phyloP scores from a whole-genome alignment of 2,888 invertebrate species.

The Stenodema calcarata region DNA sequence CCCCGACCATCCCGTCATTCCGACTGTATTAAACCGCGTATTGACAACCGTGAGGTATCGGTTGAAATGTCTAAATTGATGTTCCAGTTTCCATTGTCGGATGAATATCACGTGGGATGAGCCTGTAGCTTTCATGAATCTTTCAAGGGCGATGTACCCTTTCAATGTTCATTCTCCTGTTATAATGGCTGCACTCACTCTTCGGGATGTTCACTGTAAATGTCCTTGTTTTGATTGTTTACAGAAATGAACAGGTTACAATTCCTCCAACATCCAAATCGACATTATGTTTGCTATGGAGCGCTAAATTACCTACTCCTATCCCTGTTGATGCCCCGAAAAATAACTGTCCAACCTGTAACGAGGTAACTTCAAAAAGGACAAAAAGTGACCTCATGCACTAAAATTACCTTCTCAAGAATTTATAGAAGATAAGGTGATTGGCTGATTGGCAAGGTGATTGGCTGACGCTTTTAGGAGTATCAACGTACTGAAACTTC shows the following conservation, averaged over 20 bases:
- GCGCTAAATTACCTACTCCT: no score
- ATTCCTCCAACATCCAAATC: neutral
- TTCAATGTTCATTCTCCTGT: neutral
- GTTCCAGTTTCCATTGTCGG: neutral
- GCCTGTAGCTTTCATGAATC: neutral
- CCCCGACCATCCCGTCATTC: neutral
- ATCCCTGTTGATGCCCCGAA: no score
- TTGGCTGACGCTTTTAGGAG: no score
- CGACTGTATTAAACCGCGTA: neutral
- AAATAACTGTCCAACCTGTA: no score
- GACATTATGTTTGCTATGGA: neutral
- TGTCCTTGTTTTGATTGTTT: neutral
- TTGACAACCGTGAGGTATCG: neutral
- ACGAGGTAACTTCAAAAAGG: no score
- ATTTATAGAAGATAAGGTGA: no score
- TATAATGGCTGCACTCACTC: neutral
- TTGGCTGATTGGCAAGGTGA: no score
- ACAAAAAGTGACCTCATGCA: no score
- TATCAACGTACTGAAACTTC: no score
- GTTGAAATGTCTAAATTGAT: neutral
- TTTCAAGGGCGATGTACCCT: neutral
- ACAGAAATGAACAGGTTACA: neutral
- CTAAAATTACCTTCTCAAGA: no score
- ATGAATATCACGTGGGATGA: neutral
- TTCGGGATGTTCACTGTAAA: neutral